phyloP scores from a whole-genome alignment of 1,140 invertebrate genomes.

The Drosophila baimaii region DNA sequence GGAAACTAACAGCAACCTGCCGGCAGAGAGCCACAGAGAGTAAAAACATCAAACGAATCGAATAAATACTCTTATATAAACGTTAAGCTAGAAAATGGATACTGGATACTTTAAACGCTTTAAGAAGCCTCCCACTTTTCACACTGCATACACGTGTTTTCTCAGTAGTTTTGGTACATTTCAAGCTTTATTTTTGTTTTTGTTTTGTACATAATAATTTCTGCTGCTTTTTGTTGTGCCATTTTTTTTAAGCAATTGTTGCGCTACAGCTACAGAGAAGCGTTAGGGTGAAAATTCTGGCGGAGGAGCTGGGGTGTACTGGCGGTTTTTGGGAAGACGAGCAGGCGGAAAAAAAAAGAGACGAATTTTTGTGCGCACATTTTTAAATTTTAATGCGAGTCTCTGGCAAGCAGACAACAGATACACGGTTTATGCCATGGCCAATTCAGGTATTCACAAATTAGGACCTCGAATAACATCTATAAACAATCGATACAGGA shows the following conservation, averaged over 20 bases:
- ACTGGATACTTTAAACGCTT: neutral
- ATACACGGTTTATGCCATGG: neutral
- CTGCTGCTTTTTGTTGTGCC: neutral
- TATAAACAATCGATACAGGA: no score
- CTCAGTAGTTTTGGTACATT: neutral
- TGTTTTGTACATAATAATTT: neutral
- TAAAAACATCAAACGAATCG: constrained; percentile 15
- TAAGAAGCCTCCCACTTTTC: neutral
- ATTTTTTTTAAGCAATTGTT: constrained; percentile 6
- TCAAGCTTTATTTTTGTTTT: neutral
- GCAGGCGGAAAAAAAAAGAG: constrained; percentile 13
- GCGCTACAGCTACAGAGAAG: constrained; percentile 9
- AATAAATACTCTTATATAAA: constrained; percentile 1
- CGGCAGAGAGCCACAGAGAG: neutral
- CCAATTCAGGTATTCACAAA: neutral
- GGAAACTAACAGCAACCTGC: constrained; percentile 14
- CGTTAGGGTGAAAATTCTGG: neutral
- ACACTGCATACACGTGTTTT: neutral
- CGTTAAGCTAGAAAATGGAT: neutral
- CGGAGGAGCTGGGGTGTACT: no score
- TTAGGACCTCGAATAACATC: no score
- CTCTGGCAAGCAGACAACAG: constrained; percentile 33
- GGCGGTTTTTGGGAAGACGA: neutral
- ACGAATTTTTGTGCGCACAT: constrained; percentile 55
- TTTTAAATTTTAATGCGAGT: constrained; percentile 74